Base-by-base conservation (phyloP, 2,113 vertebrate species). In the Nothocercus nigrocapillus region DNA sequence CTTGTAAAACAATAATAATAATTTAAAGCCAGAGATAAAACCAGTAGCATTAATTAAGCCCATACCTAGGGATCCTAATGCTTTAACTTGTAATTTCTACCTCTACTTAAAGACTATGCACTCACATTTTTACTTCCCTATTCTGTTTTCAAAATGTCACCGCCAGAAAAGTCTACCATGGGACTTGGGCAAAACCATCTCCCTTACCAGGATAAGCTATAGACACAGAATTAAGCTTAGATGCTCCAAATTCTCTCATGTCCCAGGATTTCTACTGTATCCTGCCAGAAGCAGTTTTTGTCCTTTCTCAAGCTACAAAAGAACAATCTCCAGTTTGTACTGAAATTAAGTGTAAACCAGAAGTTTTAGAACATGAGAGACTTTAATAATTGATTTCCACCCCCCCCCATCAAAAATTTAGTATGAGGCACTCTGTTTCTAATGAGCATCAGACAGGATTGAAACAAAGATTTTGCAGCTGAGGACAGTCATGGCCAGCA, bases 11-110 rank as follows among this genome's bases (percentile, higher is more conserved):
- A 53, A 53, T 13, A 81, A 85, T 90, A 88, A 11, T 44, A 2
- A 95, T 87, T 95, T 85, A 73, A 88, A 87, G 59, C 18, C 58
- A 83, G 68, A 92, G 4, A 24, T 59, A 87, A 78, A 80, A 5
- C 59, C 54, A 73, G 70, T 54, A 72, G 70, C 44, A 90, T 93
- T 94, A 83, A 82, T 40, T 75, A 93, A 59, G 22, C 47, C 32
- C n/a, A 88, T 59, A 89, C 32, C 38, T 56, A 82, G 3, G 5
- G 9, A 93, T 49, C 58, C 85, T 47, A 80, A 90, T 67, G 90
- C 3, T 9, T 21, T 27, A 74, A 66, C 15, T 59, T 63, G 3
- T 25, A 70, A 80, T 45, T 88, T 67, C 59, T 16, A 77, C 3
- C 1, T 83, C 76, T 53, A 2, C 42, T 79, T 78, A 59, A 90